Conservation (phyloP, 2,113 vertebrate species). For the Scopus umbretta region DNA sequence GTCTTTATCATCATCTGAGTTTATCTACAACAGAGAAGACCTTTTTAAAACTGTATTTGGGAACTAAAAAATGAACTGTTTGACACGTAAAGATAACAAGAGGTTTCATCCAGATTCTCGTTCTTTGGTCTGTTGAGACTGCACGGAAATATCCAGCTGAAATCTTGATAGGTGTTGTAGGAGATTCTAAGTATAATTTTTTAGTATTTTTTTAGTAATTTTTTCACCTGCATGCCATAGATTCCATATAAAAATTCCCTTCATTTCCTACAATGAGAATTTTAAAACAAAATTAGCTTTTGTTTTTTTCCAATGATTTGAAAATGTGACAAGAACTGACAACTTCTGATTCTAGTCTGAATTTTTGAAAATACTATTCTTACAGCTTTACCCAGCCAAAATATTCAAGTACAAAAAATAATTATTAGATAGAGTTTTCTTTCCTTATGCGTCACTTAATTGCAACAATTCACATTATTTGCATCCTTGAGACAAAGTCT, state of each 20-base stretch:
- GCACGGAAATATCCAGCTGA: background rate
- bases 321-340: background rate
- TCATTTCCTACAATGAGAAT: background rate
- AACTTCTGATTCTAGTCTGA: background rate
- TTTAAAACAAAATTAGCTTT: background rate
- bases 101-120: background rate
- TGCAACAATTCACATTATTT: background rate
- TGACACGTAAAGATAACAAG: constrained; percentile 3
- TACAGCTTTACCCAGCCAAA: background rate
- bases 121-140: background rate
- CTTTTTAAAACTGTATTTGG: constrained; percentile 32
- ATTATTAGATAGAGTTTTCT: background rate
- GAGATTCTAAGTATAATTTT: background rate
- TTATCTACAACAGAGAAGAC: constrained; percentile 31
- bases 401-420: background rate
- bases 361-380: background rate
- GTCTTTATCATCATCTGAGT: background rate
- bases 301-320: background rate
- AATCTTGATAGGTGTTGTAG: background rate
- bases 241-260: background rate
- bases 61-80: constrained; percentile 41
- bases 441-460: background rate
- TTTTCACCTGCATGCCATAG: background rate
- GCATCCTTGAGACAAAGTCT: background rate
- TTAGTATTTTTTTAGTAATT: background rate